Evolutionary conservation across 1,140 invertebrate species (phyloP), one percentile per base, ranked within the genome.

Genomic region (Solenopsis fugax): DNA sequence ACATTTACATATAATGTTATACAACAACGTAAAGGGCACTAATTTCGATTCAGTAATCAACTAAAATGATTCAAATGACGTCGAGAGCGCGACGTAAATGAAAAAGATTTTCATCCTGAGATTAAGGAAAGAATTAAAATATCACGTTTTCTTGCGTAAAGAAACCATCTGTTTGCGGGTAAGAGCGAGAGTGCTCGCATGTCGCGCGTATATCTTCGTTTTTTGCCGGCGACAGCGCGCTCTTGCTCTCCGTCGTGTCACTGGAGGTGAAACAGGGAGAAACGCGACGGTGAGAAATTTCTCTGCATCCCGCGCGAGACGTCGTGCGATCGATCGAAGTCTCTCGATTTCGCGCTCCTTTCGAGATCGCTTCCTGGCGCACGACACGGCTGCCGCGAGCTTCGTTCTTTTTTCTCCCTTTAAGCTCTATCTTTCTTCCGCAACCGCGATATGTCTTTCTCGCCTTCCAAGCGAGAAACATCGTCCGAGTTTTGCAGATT

Each of bases 271-370:
- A 65, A 69, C 73, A 45, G 80, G 45, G 56, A 87, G 48, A 72
- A 81, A 82, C 54, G 48, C 64, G 62, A 60, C 75, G 65, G 84
- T 37, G 45, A 86, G 78, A 82, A 82, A 60, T 86, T 67, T 86
- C 62, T 77, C 37, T 56, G 48, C 24, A 69, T 86, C 60, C 41
- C 60, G 75, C 18, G 21, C 78, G 50, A 56, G 50, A 80, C 84
- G 73, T 67, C 84, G 75, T 58, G 75, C 81, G 48, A 86, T 86
- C 84, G 75, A 86, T 80, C 75, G 84, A 45, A 45, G 84, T 80
- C 84, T 50, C 24, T 56, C 52, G 84, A 80, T 86, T 45, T 50
- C 58, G 52, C 9, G 50, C 72, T 54, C 13, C 13, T 45, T 50
- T 48, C 48, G 48, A 18, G 60, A 52, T 45, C 64, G 16, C 37